Percentiles rank a stretch among this genome's conserved stretches.
Conservation (phyloP, 2,113 vertebrate genomes). For the Arvicanthis niloticus region DNA sequence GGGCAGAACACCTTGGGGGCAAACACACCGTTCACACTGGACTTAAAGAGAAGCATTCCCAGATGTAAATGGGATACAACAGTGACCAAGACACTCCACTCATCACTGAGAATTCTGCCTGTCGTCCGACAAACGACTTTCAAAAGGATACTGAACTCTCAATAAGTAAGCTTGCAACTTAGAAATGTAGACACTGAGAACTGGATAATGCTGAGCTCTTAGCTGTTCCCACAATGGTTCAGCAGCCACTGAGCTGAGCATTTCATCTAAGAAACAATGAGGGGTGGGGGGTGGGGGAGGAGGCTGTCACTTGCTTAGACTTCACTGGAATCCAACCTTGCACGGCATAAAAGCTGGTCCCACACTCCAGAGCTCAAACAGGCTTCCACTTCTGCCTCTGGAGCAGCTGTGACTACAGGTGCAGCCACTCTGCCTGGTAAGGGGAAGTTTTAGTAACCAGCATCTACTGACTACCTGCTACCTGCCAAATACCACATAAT, state of each 20-base stretch:
- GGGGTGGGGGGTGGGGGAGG: fast-evolving
- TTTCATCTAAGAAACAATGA: neutral
- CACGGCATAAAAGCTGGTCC: neutral
- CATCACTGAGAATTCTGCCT: neutral
- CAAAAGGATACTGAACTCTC: neutral
- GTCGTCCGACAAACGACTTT: neutral
- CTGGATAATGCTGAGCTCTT: neutral
- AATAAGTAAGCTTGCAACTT: constrained; percentile 12
- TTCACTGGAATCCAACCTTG: neutral
- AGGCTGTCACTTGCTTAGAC: neutral
- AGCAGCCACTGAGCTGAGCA: too few relatives aligned
- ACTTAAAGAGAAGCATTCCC: neutral
- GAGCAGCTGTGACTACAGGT: neutral
- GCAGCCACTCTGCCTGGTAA: neutral
- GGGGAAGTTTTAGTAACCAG: neutral
- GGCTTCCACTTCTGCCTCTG: neutral
- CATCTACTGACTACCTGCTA: neutral
- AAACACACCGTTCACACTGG: neutral
- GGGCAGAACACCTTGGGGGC: neutral
- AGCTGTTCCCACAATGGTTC: neutral
- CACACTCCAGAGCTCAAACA: neutral
- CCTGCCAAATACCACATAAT: neutral
- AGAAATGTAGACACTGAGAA: neutral
- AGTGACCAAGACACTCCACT: constrained; percentile 6
- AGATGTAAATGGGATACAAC: neutral